Conservation (phyloP, 2,797 vertebrate species). For the Sebastes nivosus region DNA sequence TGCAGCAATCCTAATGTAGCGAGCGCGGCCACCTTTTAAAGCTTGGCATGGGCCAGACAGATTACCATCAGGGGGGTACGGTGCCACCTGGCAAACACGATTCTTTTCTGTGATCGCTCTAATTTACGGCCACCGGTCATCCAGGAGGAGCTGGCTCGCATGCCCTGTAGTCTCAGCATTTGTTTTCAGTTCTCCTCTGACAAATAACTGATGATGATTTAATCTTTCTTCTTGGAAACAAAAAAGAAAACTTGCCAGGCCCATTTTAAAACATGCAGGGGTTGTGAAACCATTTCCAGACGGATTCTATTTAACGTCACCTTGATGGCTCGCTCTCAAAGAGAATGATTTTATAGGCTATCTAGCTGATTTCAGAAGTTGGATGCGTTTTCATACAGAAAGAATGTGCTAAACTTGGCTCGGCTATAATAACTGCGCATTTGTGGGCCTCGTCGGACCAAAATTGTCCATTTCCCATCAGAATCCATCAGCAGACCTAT, state of each 20-base stretch:
- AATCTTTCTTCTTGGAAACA: conserved; percentile 28
- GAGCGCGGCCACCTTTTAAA: conserved; percentile 51
- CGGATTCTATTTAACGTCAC: conserved; percentile 40
- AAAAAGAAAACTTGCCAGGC: conserved; percentile 12
- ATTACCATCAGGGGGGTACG: conserved; percentile 63
- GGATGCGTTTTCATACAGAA: conserved; percentile 59
- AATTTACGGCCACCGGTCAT: conserved; percentile 48
- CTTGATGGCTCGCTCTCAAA: conserved; percentile 30
- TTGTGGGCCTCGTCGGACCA: conserved; percentile 66
- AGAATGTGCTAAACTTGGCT: conserved; percentile 78
- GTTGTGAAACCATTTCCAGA: conserved; percentile 35
- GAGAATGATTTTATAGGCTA: conserved; percentile 33
- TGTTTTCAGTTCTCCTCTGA: conserved; percentile 34
- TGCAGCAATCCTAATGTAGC: conserved; percentile 55
- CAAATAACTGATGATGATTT: conserved; percentile 39
- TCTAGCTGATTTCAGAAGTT: conserved; percentile 54
- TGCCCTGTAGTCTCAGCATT: conserved; percentile 20
- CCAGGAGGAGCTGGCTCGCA: conserved; percentile 18
- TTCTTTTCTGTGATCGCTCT: conserved; percentile 59
- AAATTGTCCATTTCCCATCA: conserved; percentile 78
- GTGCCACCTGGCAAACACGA: conserved; percentile 65
- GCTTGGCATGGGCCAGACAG: conserved; percentile 61
- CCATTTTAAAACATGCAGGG: conserved; percentile 12
- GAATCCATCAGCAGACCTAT: conserved; percentile 75
- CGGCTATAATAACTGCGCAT: conserved; percentile 71